These are phyloP conservation scores for Orchestes rusci DNA, from an alignment of 2,888 invertebrate species.

Conservation along the genomic window DNA sequence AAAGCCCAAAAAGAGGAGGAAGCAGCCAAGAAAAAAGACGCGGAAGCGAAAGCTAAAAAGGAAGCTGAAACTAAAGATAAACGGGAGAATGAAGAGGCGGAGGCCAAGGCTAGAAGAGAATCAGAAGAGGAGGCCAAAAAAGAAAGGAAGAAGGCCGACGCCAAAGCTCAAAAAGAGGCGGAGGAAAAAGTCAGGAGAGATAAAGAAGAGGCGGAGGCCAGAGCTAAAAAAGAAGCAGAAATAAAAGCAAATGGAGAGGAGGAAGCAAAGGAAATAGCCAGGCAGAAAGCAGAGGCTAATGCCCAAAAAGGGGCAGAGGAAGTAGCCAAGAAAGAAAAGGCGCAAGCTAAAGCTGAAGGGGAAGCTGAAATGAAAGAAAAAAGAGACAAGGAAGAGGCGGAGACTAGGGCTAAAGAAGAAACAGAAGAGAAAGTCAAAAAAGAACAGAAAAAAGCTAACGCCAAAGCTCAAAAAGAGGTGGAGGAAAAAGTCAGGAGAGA, in stretches of 20 bases:
- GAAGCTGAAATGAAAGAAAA: constrained; percentile 25
- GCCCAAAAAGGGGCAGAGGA: constrained; percentile 21
- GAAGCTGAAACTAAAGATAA: constrained; percentile 20
- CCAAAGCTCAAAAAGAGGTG: no score
- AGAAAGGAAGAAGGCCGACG: constrained; percentile 4
- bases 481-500: background rate
- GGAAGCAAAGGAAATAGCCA: constrained; percentile 24
- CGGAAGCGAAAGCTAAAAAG: constrained; percentile 17
- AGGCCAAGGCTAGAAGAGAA: constrained; percentile 15
- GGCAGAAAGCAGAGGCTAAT: constrained; percentile 14
- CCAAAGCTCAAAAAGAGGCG: background rate
- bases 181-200: background rate
- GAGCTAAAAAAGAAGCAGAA: constrained; percentile 14
- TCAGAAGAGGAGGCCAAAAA: constrained; percentile 19
- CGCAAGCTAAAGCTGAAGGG: no score
- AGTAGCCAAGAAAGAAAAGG: constrained; percentile 22
- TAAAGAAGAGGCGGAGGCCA: constrained; percentile 24
- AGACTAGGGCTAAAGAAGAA: constrained; percentile 23
- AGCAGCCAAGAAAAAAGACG: constrained; percentile 10
- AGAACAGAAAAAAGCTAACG: background rate
- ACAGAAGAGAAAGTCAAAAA: constrained; percentile 21
- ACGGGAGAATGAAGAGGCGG: constrained; percentile 15
- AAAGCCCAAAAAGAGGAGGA: constrained; percentile 18
- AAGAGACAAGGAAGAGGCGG: constrained; percentile 23
- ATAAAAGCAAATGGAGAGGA: constrained; percentile 20